Base-by-base conservation (phyloP, 2,888 invertebrate genomes). In the Piscicola geometra region DNA sequence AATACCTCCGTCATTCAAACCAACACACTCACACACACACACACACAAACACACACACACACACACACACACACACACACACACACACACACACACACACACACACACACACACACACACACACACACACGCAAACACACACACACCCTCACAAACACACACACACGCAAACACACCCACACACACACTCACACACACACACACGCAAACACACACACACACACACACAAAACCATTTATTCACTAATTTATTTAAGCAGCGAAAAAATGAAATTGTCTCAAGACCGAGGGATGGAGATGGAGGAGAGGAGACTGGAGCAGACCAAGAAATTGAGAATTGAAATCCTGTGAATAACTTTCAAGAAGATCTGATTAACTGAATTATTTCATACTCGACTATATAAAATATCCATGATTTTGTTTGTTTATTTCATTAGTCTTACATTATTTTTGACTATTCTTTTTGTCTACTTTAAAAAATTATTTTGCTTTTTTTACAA, bases 11-110 rank as follows among this genome's bases (percentile, higher is more conserved):
- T n/a, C n/a, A n/a, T n/a, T n/a, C n/a, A n/a, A n/a, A n/a, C n/a
- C n/a, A n/a, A 64, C n/a, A 64, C 64, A 64, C 64, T 5, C 30
- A 64, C 64, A 64, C 64, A 30, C 64, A 64, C 64, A 64, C 64
- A 30, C 64, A 30, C 64, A 64, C 64, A 64, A 5, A 64, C 64
- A 64, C 64, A 64, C 64, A 30, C 64, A 64, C 64, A 30, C 64
- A 64, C 64, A 64, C 64, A 64, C 64, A 64, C 64, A 64, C n/a
- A 64, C 30, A 64, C 64, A 64, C 64, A 64, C n/a, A 64, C 64
- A 64, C 64, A 64, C 64, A 64, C 64, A 64, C 64, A 64, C 64
- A 64, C 64, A 64, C 64, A 64, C 64, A 64, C 64, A 64, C 64
- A 64, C 64, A 64, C 64, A 64, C 64, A 64, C 64, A 64, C 64